Conservation (phyloP, 2,113 vertebrate genomes). For the Agapornis roseicollis region DNA sequence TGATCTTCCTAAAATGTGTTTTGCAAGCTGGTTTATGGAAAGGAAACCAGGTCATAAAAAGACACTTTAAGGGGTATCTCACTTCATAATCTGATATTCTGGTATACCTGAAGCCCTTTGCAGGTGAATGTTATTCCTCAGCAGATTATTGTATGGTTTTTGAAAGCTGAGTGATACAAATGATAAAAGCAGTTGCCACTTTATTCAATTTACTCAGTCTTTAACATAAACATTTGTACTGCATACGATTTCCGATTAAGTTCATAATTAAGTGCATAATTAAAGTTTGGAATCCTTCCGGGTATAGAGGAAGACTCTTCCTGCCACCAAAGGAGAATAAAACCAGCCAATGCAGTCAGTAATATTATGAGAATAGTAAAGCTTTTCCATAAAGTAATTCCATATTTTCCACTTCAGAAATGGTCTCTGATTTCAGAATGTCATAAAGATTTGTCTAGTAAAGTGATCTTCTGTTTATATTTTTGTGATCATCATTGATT, state of each 20-base stretch:
- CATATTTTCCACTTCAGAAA: not conserved
- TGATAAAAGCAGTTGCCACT: not conserved
- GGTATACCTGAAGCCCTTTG: not conserved
- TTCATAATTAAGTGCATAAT: not conserved
- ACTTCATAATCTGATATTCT: not conserved
- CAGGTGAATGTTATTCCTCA: not conserved
- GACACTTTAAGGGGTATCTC: not conserved
- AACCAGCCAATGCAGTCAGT: not conserved
- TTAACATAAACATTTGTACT: not conserved
- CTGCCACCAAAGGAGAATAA: not conserved
- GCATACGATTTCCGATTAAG: not conserved
- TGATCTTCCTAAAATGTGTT: not conserved
- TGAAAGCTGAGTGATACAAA: not conserved
- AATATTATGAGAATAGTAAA: not conserved
- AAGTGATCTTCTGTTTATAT: not conserved
- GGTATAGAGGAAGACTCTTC: not conserved
- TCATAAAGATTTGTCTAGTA: not conserved
- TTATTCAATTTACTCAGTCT: not conserved
- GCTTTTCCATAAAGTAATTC: not conserved
- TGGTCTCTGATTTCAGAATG: not conserved
- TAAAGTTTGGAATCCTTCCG: not conserved
- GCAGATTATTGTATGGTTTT: not conserved
- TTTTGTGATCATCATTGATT: not conserved
- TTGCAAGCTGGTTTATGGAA: not conserved
- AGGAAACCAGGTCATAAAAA: not conserved